A percentile compares a stretch with the other conserved stretches of the same genome.
Evolutionary conservation across 1,140 invertebrate species (phyloP).

Genomic region (Hormaphis cornu): DNA sequence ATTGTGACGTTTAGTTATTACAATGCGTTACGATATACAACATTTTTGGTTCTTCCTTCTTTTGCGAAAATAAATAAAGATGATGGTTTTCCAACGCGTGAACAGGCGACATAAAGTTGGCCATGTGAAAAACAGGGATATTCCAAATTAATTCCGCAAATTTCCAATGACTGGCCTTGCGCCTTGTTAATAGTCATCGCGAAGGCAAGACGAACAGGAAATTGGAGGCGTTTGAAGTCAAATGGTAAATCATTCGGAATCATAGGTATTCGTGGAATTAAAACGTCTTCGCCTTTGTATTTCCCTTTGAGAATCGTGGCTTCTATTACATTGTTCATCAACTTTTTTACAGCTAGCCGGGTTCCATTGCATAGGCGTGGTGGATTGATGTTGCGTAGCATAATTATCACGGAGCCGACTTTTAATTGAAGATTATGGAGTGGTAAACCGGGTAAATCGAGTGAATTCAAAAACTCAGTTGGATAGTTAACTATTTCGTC

Average conservation of each 20-base stretch:
- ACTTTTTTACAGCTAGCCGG: conserved; percentile 41
- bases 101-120: conserved; percentile 44
- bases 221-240: conserved; percentile 45
- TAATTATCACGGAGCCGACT: conserved; percentile 41
- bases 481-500: conserved; percentile 22
- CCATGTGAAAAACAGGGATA: conserved; percentile 43
- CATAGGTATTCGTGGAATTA: conserved; percentile 43
- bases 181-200: conserved; percentile 51
- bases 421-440: conserved; percentile 41
- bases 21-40: background rate
- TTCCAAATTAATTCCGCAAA: conserved; percentile 41
- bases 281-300: conserved; percentile 41
- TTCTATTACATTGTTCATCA: conserved; percentile 42
- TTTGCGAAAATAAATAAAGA: too few relatives aligned
- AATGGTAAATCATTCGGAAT: conserved; percentile 42
- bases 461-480: too few relatives aligned
- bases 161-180: conserved; percentile 46
- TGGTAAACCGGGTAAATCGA: too few relatives aligned
- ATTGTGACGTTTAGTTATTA: background rate
- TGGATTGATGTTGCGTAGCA: conserved; percentile 41
- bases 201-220: conserved; percentile 46
- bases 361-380: conserved; percentile 44
- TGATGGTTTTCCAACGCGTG: conserved; percentile 35
- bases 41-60: too few relatives aligned
- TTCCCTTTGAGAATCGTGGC: conserved; percentile 42